phyloP scores from a whole-genome alignment of 2,113 vertebrate genomes.

The Cryptomyrus ogoouensis region DNA sequence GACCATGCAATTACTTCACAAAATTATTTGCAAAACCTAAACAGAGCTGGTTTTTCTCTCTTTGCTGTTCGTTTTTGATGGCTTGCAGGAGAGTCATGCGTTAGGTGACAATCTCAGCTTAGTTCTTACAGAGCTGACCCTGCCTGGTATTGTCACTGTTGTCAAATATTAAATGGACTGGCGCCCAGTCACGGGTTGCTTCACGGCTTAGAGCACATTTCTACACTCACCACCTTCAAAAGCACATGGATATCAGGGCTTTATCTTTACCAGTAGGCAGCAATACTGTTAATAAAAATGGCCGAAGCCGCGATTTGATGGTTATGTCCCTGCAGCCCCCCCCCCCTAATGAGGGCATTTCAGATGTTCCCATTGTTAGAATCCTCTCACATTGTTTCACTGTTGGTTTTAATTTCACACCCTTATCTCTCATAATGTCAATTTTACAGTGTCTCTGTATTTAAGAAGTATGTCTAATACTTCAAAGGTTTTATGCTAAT shows the following conservation, averaged over 20 bases:
- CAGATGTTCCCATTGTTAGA: not conserved
- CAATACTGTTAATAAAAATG: not conserved
- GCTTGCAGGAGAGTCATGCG: not conserved
- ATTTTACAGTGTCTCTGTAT: not conserved
- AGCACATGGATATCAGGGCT: not conserved
- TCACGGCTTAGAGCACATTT: not conserved
- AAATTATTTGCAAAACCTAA: not conserved
- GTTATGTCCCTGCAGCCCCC: not conserved
- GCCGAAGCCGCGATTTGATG: not conserved
- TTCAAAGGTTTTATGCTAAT: conserved; percentile 1
- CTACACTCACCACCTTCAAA: not conserved
- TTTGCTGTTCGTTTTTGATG: not conserved
- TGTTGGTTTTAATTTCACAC: not conserved
- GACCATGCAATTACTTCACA: not conserved
- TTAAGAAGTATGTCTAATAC: not conserved
- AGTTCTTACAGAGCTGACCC: not conserved
- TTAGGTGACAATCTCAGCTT: not conserved
- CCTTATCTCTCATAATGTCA: not conserved
- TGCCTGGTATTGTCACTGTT: not conserved
- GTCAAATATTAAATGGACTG: not conserved
- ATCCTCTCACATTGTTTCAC: not conserved
- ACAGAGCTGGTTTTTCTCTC: not conserved
- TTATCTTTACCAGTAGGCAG: not conserved
- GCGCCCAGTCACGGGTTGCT: not conserved
- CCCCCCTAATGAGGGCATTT: not conserved